Evolutionary conservation across 1,140 invertebrate genomes (phyloP).

Genomic region (Drosophila tropicalis): DNA sequence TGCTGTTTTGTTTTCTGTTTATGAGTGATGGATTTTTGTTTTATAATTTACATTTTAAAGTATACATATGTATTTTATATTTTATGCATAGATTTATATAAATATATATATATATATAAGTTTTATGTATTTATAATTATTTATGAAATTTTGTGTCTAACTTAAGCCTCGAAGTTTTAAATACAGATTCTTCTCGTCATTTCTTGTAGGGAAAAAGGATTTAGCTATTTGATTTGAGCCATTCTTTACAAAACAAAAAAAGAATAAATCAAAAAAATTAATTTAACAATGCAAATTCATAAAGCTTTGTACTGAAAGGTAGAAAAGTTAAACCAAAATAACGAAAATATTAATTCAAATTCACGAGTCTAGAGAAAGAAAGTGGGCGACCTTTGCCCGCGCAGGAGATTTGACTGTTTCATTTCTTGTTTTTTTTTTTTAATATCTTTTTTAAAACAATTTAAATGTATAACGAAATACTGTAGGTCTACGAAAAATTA

Average conservation of each 20-base stretch:
- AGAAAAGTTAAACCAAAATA: slow-evolving; percentile 1
- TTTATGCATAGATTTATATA: slow-evolving; percentile 48
- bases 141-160: slow-evolving; percentile 41
- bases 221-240: slow-evolving; percentile 49
- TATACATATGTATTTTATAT: slow-evolving; percentile 47
- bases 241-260: slow-evolving; percentile 50
- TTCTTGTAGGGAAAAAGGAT: slow-evolving; percentile 41
- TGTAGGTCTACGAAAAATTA: slow-evolving; percentile 42
- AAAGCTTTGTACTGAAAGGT: slow-evolving; percentile 72
- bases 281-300: slow-evolving; percentile 52
- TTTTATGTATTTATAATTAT: neutral
- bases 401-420: slow-evolving; percentile 19
- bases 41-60: slow-evolving; percentile 47
- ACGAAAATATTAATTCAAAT: slow-evolving; percentile 24
- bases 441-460: slow-evolving; percentile 16
- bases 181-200: slow-evolving; percentile 52
- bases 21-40: slow-evolving; percentile 15
- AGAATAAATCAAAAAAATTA: slow-evolving; percentile 42
- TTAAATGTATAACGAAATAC: slow-evolving; percentile 57
- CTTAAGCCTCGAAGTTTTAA: slow-evolving; percentile 50
- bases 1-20: slow-evolving; percentile 32
- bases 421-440: slow-evolving; percentile 8
- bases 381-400: slow-evolving; percentile 31
- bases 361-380: slow-evolving; percentile 38
- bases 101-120: slow-evolving; percentile 16